Evolutionary conservation across 2,797 vertebrate species (phyloP).

Genomic region (Monodelphis domestica): DNA sequence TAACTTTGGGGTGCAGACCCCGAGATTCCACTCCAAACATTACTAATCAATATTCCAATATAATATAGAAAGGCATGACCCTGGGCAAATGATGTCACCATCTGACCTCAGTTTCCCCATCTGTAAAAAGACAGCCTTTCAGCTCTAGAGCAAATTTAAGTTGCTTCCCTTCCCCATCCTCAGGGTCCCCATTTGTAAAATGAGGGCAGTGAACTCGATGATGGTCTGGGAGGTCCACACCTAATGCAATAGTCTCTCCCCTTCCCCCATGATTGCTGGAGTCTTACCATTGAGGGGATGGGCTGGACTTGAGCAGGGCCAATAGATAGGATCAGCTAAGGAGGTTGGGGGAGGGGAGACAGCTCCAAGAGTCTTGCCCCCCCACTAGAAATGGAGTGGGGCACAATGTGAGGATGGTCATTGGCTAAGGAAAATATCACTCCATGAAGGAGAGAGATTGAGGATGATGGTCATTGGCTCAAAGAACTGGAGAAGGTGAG

Average conservation of each 20-base stretch:
- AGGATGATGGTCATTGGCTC: background rate
- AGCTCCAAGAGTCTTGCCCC: no score
- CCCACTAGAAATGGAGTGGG: background rate
- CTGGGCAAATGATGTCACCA: background rate
- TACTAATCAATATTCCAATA: no score
- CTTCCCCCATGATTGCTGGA: background rate
- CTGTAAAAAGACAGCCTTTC: background rate
- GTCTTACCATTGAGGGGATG: background rate
- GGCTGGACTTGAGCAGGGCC: background rate
- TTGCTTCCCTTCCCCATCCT: background rate
- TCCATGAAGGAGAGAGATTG: background rate
- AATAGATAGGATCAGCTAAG: background rate
- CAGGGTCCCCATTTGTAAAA: background rate
- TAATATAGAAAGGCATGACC: no score
- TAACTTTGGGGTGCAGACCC: no score
- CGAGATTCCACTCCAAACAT: no score
- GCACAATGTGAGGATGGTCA: background rate
- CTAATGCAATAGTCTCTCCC: no score
- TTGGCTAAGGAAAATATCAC: background rate
- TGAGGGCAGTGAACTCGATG: background rate
- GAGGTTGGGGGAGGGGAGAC: background rate
- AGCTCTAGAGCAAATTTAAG: background rate
- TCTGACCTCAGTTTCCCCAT: background rate
- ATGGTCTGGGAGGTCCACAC: background rate
- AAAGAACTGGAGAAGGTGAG: background rate